A percentile compares a stretch with the other conserved stretches of the same genome.
phyloP scores from a whole-genome alignment of 2,797 vertebrate genomes.

The Ctenochaetus hawaiiensis region DNA sequence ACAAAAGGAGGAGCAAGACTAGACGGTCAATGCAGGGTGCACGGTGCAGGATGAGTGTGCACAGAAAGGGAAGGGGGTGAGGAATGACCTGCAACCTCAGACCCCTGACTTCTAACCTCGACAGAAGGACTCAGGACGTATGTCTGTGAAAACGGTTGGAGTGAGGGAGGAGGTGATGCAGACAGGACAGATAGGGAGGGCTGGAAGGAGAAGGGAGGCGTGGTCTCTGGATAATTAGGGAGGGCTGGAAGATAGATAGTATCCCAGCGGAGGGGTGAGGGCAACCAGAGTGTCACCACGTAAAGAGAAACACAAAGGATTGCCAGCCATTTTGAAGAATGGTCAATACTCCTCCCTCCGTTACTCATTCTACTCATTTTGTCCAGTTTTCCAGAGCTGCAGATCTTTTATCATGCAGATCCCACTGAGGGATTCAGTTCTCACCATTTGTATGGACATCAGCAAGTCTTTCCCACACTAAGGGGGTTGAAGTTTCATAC shows the following conservation, averaged over 20 bases:
- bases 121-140: slow-evolving; percentile 60
- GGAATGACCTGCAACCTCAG: slow-evolving; percentile 59
- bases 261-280: slow-evolving; percentile 53
- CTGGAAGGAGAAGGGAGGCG: slow-evolving; percentile 24
- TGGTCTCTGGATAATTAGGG: slow-evolving; percentile 56
- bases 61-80: slow-evolving; percentile 41
- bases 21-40: slow-evolving; percentile 35
- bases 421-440: neutral
- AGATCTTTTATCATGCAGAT: slow-evolving; percentile 56
- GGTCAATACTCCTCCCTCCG: slow-evolving; percentile 11
- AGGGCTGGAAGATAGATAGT: slow-evolving; percentile 72
- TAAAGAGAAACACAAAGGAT: slow-evolving; percentile 51
- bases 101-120: slow-evolving; percentile 53
- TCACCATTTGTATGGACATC: slow-evolving; percentile 23
- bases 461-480: slow-evolving; percentile 14
- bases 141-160: slow-evolving; percentile 55
- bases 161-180: slow-evolving; percentile 24
- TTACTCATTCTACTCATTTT: neutral
- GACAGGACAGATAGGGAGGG: slow-evolving; percentile 37
- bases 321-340: slow-evolving; percentile 33
- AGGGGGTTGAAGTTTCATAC: neutral
- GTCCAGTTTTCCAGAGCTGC: slow-evolving; percentile 17
- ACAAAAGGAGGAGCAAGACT: slow-evolving; percentile 18
- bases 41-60: slow-evolving; percentile 25
- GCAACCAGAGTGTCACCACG: slow-evolving; percentile 36